Evolutionary conservation across 2,888 invertebrate species (phyloP), one percentile per base, ranked within the genome.

Genomic region (Scaeva pyrastri): DNA sequence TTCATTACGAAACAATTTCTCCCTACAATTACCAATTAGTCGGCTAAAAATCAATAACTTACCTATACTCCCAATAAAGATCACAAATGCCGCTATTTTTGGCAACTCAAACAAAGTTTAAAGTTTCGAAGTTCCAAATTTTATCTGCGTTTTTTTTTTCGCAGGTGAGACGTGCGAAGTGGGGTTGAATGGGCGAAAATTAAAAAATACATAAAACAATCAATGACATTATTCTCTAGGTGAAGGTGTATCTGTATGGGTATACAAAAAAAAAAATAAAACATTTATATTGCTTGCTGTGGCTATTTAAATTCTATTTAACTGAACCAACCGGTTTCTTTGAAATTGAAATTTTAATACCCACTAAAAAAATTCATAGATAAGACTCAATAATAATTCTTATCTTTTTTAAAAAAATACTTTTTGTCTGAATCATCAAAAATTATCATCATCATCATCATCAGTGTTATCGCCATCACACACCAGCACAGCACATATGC

Each of bases 21-120:
- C 19, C 26, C 64, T 16, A 14, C 48, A 66, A 48, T 71, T 84
- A n/a, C n/a, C n/a, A n/a, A n/a, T n/a, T n/a, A n/a, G 75, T 72
- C 41, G 78, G 83, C 70, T 55, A 66, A 84, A 75, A 84, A 71
- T 66, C 52, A 52, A 73, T 72, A 64, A 26, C 26, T 19, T 45
- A 45, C 6, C n/a, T 2, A 23, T 19, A 70, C 48, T 70, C 68
- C 84, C 80, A 76, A 80, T 76, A 80, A 85, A 85, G 48, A 62
- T 85, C 81, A 85, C 55, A 76, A 16, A 19, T n/a, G 31, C 85
- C 85, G 85, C 58, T 39, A 31, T 56, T 78, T 81, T 76, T 58
- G 39, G 62, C 83, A 71, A 78, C 70, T 62, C 45, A 68, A 72
- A 78, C 70, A 78, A n/a, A n/a, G n/a, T 71, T 56, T 23, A 52